Conservation (phyloP, 2,113 vertebrate species). For the Ptilonorhynchus violaceus region DNA sequence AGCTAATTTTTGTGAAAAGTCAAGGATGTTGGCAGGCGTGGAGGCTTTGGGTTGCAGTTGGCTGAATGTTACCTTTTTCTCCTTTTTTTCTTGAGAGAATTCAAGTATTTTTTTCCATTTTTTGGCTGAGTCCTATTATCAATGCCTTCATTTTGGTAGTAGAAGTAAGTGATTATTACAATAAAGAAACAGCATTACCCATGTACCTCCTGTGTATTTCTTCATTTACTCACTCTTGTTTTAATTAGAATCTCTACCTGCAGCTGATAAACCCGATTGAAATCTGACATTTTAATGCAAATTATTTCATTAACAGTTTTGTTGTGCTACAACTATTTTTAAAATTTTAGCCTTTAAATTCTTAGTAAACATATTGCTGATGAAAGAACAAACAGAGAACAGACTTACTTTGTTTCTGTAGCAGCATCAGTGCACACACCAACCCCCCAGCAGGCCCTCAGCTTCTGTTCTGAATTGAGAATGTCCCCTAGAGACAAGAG, state of each 20-base stretch:
- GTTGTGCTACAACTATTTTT: background rate
- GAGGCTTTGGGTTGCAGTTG: background rate
- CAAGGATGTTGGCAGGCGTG: background rate
- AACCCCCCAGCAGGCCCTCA: rapidly evolving
- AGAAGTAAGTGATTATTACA: background rate
- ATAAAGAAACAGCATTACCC: background rate
- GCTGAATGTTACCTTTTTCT: background rate
- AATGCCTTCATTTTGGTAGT: background rate
- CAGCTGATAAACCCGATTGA: background rate
- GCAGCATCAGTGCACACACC: background rate
- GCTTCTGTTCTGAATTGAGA: background rate
- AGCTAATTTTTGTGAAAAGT: background rate
- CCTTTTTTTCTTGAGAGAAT: background rate
- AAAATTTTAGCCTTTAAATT: background rate
- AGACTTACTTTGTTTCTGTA: background rate
- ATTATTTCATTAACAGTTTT: background rate
- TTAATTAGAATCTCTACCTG: background rate
- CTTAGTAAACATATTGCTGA: background rate
- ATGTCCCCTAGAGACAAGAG: background rate
- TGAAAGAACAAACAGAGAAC: background rate
- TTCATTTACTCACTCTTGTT: background rate
- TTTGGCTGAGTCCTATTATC: background rate
- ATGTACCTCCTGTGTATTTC: background rate
- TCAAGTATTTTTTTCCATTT: background rate
- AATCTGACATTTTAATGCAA: background rate